Conservation (phyloP, 2,113 vertebrate genomes). For the Pithys albifrons region DNA sequence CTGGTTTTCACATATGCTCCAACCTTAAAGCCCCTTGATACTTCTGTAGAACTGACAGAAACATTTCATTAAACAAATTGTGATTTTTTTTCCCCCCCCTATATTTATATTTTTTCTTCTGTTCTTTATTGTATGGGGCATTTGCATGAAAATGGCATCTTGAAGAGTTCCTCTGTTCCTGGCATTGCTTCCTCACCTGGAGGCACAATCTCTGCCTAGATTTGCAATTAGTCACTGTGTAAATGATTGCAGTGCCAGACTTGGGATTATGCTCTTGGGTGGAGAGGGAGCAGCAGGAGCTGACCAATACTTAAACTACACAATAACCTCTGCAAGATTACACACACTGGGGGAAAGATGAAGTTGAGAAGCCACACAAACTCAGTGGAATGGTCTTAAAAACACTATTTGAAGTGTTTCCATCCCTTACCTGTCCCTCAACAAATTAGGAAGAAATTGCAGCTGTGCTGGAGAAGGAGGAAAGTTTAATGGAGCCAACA, state of each 20-base stretch:
- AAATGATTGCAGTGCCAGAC: background rate
- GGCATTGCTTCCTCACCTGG: background rate
- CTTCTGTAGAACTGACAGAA: background rate
- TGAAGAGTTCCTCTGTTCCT: background rate
- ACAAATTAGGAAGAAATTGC: background rate
- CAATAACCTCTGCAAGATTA: background rate
- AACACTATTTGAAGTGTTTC: background rate
- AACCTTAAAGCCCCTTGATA: background rate
- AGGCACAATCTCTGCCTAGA: background rate
- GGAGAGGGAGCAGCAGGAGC: background rate
- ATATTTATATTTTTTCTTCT: background rate
- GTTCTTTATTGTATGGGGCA: background rate
- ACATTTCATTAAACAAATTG: background rate
- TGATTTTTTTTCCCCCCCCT: background rate
- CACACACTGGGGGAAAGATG: accelerated
- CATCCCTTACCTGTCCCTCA: background rate
- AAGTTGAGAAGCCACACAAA: background rate
- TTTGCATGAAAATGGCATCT: background rate
- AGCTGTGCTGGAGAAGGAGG: background rate
- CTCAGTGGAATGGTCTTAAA: background rate
- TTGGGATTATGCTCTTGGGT: background rate
- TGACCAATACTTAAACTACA: background rate
- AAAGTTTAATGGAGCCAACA: background rate
- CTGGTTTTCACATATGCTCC: background rate
- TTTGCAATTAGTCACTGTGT: background rate